These are phyloP conservation scores for Pseudoatta argentina DNA, from an alignment of 1,140 invertebrate species.

Conservation along the genomic window DNA sequence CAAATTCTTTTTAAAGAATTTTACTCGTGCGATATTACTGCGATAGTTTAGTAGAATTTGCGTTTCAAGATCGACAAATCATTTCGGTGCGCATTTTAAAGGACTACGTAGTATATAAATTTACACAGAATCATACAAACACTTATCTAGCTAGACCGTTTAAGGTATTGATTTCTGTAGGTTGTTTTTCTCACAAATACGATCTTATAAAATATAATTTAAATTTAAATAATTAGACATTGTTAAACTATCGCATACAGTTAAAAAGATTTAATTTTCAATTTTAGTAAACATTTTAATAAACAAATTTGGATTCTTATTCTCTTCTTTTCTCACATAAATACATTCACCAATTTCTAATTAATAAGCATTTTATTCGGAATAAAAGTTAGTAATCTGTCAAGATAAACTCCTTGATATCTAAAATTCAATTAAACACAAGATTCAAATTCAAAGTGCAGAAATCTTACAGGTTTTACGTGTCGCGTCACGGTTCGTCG, in stretches of 20 bases:
- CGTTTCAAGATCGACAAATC: no score
- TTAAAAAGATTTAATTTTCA: conserved; percentile 9
- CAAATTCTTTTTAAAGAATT: background rate
- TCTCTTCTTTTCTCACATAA: background rate
- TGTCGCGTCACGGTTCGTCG: conserved; percentile 62
- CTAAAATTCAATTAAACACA: conserved; percentile 18
- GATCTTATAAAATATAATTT: no score
- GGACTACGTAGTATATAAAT: no score
- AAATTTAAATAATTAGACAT: background rate
- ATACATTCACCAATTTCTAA: background rate
- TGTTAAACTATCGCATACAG: background rate
- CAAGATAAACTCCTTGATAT: background rate
- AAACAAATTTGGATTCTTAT: no score
- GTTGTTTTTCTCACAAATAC: no score
- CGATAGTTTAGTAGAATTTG: no score
- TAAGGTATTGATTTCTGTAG: no score
- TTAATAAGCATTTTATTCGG: background rate
- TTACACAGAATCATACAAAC: no score
- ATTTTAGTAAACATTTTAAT: background rate
- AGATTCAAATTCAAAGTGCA: background rate
- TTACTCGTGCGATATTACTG: no score
- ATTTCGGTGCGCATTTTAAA: no score
- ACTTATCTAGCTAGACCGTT: no score
- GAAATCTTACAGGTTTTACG: background rate
- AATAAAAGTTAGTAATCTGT: background rate